Conservation (phyloP, 2,888 invertebrate genomes). For the Cryptocephalus moraei region DNA sequence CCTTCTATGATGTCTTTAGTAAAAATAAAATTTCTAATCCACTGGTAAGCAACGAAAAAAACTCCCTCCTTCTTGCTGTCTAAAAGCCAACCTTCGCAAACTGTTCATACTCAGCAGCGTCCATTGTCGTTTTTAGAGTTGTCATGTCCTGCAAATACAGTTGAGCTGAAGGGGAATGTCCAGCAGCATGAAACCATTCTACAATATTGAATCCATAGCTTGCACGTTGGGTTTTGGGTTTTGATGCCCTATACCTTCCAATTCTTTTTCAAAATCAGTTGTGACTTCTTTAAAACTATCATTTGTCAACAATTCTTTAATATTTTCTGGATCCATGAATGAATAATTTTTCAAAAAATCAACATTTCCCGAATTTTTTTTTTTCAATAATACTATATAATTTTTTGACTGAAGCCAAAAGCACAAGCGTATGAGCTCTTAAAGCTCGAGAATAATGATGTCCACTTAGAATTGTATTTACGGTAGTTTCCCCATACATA, state of each 20-base stretch:
- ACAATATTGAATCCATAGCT: no score
- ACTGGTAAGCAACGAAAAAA: slow-evolving; percentile 4
- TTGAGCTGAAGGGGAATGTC: no score
- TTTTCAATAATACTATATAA: neutral
- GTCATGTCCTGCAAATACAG: no score
- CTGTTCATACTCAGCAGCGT: no score
- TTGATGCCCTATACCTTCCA: no score
- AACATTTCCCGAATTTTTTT: neutral
- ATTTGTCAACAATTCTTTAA: neutral
- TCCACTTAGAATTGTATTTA: neutral
- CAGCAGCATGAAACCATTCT: no score
- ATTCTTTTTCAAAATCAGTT: no score
- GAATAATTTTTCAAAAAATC: neutral
- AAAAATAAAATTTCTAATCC: slow-evolving; percentile 5
- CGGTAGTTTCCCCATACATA: neutral
- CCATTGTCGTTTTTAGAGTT: no score
- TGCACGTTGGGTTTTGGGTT: no score
- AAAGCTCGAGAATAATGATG: neutral
- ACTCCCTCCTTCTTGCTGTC: no score
- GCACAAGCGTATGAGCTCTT: neutral
- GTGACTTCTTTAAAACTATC: neutral
- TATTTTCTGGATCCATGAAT: neutral
- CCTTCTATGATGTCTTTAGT: slow-evolving; percentile 5
- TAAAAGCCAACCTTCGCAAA: no score
- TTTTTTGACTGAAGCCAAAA: neutral